Percentiles rank a stretch among this genome's conserved stretches.
Evolutionary conservation across 1,140 invertebrate species (phyloP).

Genomic region (Lithobius niger): DNA sequence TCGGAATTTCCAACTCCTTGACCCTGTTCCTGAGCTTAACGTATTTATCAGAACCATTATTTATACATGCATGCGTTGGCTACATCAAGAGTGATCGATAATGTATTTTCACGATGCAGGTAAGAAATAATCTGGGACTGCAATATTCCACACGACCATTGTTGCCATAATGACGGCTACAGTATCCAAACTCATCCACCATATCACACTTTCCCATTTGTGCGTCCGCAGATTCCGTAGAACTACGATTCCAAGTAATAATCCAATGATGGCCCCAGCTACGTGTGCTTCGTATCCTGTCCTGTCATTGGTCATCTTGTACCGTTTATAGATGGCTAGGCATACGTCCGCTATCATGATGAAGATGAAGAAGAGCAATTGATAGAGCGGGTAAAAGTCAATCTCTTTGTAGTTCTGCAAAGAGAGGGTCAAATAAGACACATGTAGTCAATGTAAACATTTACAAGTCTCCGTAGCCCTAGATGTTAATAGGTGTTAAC

Average conservation of each 20-base stretch:
- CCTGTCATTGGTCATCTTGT: constrained; percentile 40
- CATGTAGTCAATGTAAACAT: too few relatives aligned
- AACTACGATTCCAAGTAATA: constrained; percentile 78
- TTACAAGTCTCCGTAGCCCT: too few relatives aligned
- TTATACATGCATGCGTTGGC: too few relatives aligned
- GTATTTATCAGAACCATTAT: too few relatives aligned
- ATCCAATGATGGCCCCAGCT: constrained; percentile 67
- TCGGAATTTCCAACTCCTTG: too few relatives aligned
- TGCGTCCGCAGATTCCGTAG: constrained; percentile 75
- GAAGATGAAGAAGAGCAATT: constrained; percentile 59
- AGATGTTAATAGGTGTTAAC: too few relatives aligned
- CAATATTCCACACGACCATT: constrained; percentile 60
- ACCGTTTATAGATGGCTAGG: constrained; percentile 66
- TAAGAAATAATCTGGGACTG: constrained; percentile 43
- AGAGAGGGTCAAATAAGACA: too few relatives aligned
- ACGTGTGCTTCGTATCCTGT: constrained; percentile 75
- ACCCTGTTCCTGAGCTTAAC: too few relatives aligned
- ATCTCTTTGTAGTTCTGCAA: constrained; percentile 81
- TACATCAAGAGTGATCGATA: too few relatives aligned
- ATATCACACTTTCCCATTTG: constrained; percentile 64
- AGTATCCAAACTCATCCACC: constrained; percentile 65
- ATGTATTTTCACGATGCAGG: too few relatives aligned
- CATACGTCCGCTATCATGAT: constrained; percentile 61
- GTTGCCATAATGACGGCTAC: constrained; percentile 59
- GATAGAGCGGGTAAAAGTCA: constrained; percentile 70